Conservation (phyloP, 2,797 vertebrate species). For the Hyperoplus lanceolatus region DNA sequence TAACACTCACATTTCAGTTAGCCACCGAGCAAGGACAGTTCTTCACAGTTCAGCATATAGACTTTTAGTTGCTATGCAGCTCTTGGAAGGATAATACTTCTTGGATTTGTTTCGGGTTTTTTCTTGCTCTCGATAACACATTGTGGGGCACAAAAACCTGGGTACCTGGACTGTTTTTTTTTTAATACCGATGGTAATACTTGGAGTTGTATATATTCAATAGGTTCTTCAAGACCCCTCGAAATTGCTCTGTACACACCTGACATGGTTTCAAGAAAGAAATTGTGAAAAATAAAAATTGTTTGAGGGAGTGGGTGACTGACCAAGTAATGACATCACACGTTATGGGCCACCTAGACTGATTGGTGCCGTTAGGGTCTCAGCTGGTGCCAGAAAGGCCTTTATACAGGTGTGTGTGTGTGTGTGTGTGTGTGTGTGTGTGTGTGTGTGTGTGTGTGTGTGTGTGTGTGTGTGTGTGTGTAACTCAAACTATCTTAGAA, state of each 20-base stretch:
- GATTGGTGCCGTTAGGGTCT: neutral
- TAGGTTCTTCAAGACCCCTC: too few species aligned
- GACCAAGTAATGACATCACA: neutral
- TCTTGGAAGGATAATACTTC: neutral
- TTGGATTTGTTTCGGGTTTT: neutral
- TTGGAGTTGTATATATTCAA: too few species aligned
- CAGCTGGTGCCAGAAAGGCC: conserved; percentile 16
- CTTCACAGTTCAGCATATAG: too few species aligned
- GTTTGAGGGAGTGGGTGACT: too few species aligned
- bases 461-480: too few species aligned
- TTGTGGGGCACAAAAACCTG: neutral
- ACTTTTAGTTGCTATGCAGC: neutral
- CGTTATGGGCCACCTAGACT: neutral
- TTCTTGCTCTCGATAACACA: neutral
- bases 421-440: too few species aligned
- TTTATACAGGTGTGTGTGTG: neutral
- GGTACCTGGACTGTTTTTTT: neutral
- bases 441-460: too few species aligned
- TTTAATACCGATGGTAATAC: too few species aligned
- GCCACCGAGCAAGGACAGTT: too few species aligned
- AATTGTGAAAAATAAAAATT: too few species aligned
- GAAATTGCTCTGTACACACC: too few species aligned
- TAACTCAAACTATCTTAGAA: conserved; percentile 1
- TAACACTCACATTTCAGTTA: neutral
- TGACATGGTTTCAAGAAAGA: too few species aligned